Conservation (phyloP, 2,113 vertebrate species). For the Acinonyx jubatus region DNA sequence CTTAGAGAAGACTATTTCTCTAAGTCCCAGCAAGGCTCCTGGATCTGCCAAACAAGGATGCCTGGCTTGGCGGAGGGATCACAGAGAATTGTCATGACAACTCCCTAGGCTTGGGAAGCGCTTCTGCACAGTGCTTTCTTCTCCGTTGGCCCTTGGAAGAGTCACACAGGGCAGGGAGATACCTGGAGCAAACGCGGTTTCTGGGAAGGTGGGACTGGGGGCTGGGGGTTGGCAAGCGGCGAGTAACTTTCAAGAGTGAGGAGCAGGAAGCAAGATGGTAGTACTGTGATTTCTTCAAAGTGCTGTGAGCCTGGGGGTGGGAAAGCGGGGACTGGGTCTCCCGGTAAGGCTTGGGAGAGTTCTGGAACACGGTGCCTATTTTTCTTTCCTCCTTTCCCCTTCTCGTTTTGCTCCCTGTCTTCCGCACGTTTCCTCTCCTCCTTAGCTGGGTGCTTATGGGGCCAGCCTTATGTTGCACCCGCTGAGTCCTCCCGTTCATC, state of each 20-base stretch:
- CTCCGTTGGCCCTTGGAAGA: neutral
- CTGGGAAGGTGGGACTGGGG: neutral
- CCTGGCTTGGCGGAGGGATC: neutral
- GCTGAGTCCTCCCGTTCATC: slow-evolving; percentile 73
- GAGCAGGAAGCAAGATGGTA: neutral
- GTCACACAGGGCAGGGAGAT: neutral
- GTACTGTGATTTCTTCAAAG: neutral
- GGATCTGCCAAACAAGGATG: neutral
- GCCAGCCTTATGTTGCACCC: slow-evolving; percentile 71
- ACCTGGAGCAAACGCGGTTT: neutral
- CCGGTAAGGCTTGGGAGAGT: slow-evolving; percentile 60
- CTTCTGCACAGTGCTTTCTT: neutral
- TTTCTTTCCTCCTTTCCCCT: slow-evolving; percentile 50
- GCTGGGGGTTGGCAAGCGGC: neutral
- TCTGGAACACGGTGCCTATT: slow-evolving; percentile 68
- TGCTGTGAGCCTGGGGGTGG: neutral
- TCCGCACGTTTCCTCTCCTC: slow-evolving; percentile 43
- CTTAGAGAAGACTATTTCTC: neutral
- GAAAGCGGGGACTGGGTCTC: slow-evolving; percentile 7
- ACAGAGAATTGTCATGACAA: slow-evolving; percentile 3
- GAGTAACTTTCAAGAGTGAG: neutral
- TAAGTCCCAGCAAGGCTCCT: slow-evolving; percentile 27
- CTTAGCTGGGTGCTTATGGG: slow-evolving; percentile 80
- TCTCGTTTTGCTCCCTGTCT: slow-evolving; percentile 66
- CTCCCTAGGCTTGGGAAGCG: neutral